phyloP scores from a whole-genome alignment of 2,888 invertebrate species.

The Athalia rosae region DNA sequence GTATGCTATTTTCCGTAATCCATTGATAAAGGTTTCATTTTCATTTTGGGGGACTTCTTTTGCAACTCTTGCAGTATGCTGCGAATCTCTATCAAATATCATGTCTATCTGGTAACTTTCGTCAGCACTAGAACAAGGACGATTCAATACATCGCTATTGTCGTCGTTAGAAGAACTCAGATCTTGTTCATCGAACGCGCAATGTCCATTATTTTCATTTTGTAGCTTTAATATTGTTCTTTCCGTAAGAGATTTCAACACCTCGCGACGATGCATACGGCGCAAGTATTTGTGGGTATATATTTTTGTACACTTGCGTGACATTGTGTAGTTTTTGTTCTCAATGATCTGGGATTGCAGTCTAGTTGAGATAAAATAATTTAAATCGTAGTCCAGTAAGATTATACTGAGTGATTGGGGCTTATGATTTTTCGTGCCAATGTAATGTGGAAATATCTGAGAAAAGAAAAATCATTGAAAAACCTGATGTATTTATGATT shows the following conservation, averaged over 20 bases:
- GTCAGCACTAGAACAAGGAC: not conserved
- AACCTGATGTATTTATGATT: no score
- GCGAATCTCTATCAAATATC: not conserved
- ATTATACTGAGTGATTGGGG: no score
- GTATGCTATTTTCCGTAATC: constrained; percentile 1
- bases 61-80: not conserved
- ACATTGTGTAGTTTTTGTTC: not conserved
- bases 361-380: not conserved
- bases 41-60: not conserved
- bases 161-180: not conserved
- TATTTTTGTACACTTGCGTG: not conserved
- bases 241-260: not conserved
- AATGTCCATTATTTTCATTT: no score
- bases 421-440: no score
- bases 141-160: not conserved
- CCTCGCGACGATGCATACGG: not conserved
- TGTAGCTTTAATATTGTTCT: not conserved
- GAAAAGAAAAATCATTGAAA: no score
- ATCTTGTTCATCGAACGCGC: not conserved
- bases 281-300: not conserved
- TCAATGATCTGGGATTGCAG: no score
- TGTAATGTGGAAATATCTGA: no score
- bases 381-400: no score
- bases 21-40: not conserved
- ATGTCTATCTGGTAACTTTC: not conserved